These are phyloP conservation scores for Rhizomys pruinosus DNA, from an alignment of 2,113 vertebrate genomes.

Conservation along the genomic window DNA sequence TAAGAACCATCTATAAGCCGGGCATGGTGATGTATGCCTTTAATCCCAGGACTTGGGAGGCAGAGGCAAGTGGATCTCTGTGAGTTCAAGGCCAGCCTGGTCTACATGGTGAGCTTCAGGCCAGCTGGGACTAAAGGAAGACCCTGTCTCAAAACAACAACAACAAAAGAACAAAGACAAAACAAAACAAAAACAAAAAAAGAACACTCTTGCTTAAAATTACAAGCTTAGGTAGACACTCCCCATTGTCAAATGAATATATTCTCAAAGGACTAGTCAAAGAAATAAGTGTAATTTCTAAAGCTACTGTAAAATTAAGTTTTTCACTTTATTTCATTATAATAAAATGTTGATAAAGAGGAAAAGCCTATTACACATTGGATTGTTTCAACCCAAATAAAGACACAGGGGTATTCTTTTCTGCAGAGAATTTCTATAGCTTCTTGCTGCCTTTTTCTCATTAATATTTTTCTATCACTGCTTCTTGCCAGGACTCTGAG, in stretches of 20 bases:
- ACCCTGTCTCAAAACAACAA: too few relatives aligned
- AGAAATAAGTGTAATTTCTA: slow-evolving; percentile 37
- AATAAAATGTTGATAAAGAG: background rate
- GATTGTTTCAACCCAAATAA: background rate
- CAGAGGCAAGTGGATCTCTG: too few relatives aligned
- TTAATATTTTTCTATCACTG: background rate
- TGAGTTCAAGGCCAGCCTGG: too few relatives aligned
- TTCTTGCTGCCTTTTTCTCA: background rate
- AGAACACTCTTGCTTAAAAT: slow-evolving; percentile 31
- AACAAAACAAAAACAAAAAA: too few relatives aligned
- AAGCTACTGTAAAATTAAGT: background rate
- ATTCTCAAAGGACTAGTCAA: background rate
- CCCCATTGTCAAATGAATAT: background rate
- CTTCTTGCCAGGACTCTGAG: background rate
- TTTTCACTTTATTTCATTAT: slow-evolving; percentile 6
- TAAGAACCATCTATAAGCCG: too few relatives aligned
- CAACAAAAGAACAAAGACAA: too few relatives aligned
- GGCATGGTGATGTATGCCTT: too few relatives aligned
- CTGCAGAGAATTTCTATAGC: background rate
- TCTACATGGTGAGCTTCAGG: too few relatives aligned
- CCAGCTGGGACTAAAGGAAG: too few relatives aligned
- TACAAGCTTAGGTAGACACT: background rate
- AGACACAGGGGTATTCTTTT: background rate
- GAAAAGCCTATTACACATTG: background rate
- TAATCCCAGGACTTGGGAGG: too few relatives aligned